Evolutionary conservation across 2,113 vertebrate genomes (phyloP).

Genomic region (Centrocercus urophasianus): DNA sequence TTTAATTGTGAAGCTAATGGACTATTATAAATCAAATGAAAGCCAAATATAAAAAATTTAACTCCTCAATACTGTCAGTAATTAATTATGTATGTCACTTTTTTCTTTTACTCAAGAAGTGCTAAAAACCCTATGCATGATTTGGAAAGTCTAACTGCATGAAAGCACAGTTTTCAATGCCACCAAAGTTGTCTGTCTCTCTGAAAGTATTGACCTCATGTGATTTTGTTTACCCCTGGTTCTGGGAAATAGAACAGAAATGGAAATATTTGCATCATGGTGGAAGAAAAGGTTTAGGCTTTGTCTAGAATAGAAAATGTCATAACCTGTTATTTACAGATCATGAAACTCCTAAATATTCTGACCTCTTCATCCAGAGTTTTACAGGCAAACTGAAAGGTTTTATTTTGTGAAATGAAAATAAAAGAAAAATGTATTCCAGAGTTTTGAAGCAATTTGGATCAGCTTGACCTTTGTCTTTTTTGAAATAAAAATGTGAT

Average conservation of each 20-base stretch:
- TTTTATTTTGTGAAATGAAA: background rate
- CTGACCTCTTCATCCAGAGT: background rate
- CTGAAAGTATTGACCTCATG: background rate
- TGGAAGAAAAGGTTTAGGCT: background rate
- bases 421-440: background rate
- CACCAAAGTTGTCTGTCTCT: background rate
- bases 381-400: background rate
- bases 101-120: background rate
- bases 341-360: background rate
- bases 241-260: background rate
- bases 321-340: slow-evolving; percentile 41
- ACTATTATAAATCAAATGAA: background rate
- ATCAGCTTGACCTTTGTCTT: background rate
- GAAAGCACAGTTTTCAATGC: background rate
- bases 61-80: background rate
- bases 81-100: background rate
- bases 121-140: background rate
- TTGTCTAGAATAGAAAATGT: background rate
- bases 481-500: background rate
- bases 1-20: background rate
- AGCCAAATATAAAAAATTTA: background rate
- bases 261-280: background rate
- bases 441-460: background rate
- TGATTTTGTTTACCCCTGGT: background rate
- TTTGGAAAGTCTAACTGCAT: background rate